Percentiles rank a stretch among this genome's conserved stretches.
phyloP scores from a whole-genome alignment of 2,888 invertebrate species.

The Opisthograptis luteolata region DNA sequence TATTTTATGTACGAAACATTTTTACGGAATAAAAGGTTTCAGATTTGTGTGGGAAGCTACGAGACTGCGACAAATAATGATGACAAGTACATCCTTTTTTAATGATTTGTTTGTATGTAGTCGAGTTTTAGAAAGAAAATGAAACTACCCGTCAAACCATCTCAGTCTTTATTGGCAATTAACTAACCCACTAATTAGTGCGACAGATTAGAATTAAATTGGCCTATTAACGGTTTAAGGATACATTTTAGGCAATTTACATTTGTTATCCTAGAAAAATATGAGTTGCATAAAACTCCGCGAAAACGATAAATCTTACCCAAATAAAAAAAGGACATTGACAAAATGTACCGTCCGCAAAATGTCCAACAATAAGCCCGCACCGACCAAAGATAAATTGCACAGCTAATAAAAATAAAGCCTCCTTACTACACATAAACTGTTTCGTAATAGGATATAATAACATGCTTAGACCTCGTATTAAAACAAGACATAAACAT shows the following conservation, averaged over 20 bases:
- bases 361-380: background rate
- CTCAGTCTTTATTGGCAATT: too few species aligned
- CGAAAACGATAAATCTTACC: background rate
- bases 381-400: conserved; percentile 12
- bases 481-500: conserved; percentile 38
- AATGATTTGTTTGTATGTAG: too few species aligned
- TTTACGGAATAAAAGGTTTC: conserved; percentile 6
- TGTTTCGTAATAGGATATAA: conserved; percentile 37
- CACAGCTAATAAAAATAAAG: conserved; percentile 30
- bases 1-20: conserved; percentile 21
- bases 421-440: conserved; percentile 33
- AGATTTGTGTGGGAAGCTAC: background rate
- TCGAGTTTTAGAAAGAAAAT: too few species aligned
- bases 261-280: too few species aligned
- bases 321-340: conserved; percentile 2
- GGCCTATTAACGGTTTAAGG: too few species aligned
- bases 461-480: conserved; percentile 34
- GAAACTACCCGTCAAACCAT: too few species aligned
- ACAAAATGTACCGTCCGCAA: background rate
- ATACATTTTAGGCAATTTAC: too few species aligned
- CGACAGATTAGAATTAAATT: too few species aligned
- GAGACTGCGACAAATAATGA: too few species aligned
- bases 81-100: too few species aligned
- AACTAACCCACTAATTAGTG: too few species aligned
- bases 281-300: too few species aligned